Evolutionary conservation across 2,113 vertebrate species (phyloP), one percentile per base, ranked within the genome.

Genomic region (Siniperca knerii): DNA sequence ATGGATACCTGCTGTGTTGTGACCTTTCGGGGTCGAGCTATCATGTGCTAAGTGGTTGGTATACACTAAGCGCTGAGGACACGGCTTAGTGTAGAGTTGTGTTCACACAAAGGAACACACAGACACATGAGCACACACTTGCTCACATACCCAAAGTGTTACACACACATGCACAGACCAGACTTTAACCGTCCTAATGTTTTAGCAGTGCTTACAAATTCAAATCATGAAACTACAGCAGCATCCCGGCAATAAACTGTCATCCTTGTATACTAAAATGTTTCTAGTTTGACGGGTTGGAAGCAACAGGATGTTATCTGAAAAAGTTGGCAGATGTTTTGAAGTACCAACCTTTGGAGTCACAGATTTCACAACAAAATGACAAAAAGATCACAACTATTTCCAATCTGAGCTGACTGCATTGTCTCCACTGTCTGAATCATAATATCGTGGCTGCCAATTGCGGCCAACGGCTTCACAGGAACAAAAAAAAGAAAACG

Each of bases 11-110:
- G 62, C 57, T 54, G 57, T 74, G 86, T 75, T 82, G 77, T 87
- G 89, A 94, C 92, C 91, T 93, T 93, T 91, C 8, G 75, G 78
- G 89, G 89, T 90, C 87, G 85, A 82, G 82, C 82, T 79, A 82
- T 89, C 90, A 83, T 85, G 82, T 91, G 88, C 73, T 87, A 92
- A 92, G 80, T 89, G 78, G 64, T 76, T 64, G 86, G 57, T 84
- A 67, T 86, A 83, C 55, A 69, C 84, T 44, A n/a, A 84, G 77
- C 35, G 37, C 90, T 55, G 80, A 87, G 82, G 85, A 89, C 83
- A 76, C 13, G 37, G 88, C 83, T 86, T 92, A 89, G 88, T 74
- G 79, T 66, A 46, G 54, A 84, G 71, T 71, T 83, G 82, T 81
- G 71, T 73, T 88, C 44, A 18, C 73, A 81, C 54, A 90, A 82